A percentile compares a stretch with the other conserved stretches of the same genome.
These are phyloP conservation scores for Paramormyrops kingsleyae DNA, from an alignment of 2,113 vertebrate species.

Conservation along the genomic window DNA sequence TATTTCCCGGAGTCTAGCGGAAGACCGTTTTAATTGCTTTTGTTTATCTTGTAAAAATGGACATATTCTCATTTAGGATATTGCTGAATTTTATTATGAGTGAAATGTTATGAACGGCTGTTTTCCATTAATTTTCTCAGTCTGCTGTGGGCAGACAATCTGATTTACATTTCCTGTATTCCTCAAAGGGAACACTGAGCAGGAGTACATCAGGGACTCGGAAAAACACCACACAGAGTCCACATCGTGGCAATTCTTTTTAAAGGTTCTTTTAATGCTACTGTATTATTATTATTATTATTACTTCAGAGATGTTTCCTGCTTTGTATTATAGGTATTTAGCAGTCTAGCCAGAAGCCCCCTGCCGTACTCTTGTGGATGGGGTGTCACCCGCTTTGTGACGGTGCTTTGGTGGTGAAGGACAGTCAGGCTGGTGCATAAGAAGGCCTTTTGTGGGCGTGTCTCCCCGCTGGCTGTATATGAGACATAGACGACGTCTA, in stretches of 20 bases:
- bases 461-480: neutral
- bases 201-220: neutral
- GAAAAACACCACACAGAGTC: neutral
- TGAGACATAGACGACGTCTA: neutral
- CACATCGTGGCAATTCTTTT: neutral
- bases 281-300: neutral
- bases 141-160: neutral
- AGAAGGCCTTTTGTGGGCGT: neutral
- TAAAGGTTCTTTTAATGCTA: neutral
- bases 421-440: neutral
- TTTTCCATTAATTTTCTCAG: conserved; percentile 11
- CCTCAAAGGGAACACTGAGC: neutral
- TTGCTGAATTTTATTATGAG: conserved; percentile 12
- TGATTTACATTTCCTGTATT: conserved; percentile 10
- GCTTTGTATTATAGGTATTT: neutral
- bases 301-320: neutral
- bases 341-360: neutral
- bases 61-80: conserved; percentile 20
- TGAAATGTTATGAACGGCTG: conserved; percentile 5
- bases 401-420: neutral
- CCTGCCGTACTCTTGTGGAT: neutral
- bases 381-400: neutral
- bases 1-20: neutral
- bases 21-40: conserved; percentile 18
- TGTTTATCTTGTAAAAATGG: conserved; percentile 17